Evolutionary conservation across 2,888 invertebrate genomes (phyloP).

Genomic region (Arge pagana): DNA sequence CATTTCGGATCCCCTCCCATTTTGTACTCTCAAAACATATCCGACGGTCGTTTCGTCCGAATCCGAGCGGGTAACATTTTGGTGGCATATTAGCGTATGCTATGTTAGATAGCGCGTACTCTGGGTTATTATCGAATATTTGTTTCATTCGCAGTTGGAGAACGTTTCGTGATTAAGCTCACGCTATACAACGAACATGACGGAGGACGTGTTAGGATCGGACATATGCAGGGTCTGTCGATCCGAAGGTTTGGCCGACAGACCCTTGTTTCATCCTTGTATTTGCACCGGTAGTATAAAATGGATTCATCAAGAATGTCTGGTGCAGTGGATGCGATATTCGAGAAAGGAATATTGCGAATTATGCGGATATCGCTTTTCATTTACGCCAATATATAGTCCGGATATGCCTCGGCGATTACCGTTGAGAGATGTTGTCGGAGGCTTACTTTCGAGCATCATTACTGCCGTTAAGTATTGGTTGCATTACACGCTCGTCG

Average conservation of each 20-base stretch:
- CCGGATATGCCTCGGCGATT: conserved; percentile 99
- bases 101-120: too few species aligned
- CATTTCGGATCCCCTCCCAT: too few species aligned
- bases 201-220: conserved; percentile 67
- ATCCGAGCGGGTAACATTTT: too few species aligned
- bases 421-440: conserved; percentile 89
- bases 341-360: conserved; percentile 99
- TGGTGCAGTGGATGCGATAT: conserved; percentile 99
- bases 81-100: too few species aligned
- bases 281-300: conserved; percentile 99
- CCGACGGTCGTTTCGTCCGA: too few species aligned
- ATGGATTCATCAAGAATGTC: conserved; percentile 98
- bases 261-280: conserved; percentile 96
- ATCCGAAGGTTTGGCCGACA: conserved; percentile 88
- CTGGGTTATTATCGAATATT: not conserved
- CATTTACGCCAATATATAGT: conserved; percentile 99
- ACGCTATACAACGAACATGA: conserved; percentile 51
- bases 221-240: conserved; percentile 98
- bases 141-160: not conserved
- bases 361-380: conserved; percentile 95
- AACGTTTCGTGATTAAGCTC: not conserved
- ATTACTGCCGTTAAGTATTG: conserved; percentile 93
- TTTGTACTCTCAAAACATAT: too few species aligned
- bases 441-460: conserved; percentile 86
- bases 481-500: conserved; percentile 96